Conservation (phyloP, 2,888 invertebrate species). For the Tanytarsus gracilentus region DNA sequence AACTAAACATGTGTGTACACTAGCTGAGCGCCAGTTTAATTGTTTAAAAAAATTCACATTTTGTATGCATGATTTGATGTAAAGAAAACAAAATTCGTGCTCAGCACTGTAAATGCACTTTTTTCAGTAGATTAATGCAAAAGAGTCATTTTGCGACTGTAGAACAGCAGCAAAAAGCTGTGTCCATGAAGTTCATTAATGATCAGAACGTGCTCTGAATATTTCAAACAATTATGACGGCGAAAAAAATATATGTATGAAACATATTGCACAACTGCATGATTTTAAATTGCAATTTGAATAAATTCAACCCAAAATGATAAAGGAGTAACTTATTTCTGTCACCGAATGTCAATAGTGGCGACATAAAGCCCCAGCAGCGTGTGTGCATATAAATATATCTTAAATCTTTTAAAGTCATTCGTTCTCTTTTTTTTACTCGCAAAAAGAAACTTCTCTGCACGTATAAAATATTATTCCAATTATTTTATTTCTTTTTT, state of each 20-base stretch:
- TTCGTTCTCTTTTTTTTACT: too few species aligned
- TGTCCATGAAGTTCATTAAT: conserved; percentile 20
- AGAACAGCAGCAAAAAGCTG: neutral
- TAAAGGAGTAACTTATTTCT: neutral
- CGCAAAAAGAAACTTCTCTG: too few species aligned
- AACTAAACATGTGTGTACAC: too few species aligned
- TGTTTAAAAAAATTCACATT: neutral
- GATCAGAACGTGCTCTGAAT: conserved; percentile 23
- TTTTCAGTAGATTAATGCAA: neutral
- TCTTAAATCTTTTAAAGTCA: too few species aligned
- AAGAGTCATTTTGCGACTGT: too few species aligned
- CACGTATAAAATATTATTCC: too few species aligned
- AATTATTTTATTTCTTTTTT: too few species aligned
- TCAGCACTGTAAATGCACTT: neutral
- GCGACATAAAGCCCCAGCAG: neutral
- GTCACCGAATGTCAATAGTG: neutral
- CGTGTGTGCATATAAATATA: neutral
- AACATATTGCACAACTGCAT: neutral
- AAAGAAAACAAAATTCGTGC: neutral
- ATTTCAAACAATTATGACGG: conserved; percentile 18
- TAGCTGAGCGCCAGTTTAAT: too few species aligned
- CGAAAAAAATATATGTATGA: neutral
- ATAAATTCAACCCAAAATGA: neutral
- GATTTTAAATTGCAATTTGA: conserved; percentile 14
- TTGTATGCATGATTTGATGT: neutral